Percentiles rank a stretch among this genome's conserved stretches.
Evolutionary conservation across 1,140 invertebrate species (phyloP).

Genomic region (Nylanderia fulva): DNA sequence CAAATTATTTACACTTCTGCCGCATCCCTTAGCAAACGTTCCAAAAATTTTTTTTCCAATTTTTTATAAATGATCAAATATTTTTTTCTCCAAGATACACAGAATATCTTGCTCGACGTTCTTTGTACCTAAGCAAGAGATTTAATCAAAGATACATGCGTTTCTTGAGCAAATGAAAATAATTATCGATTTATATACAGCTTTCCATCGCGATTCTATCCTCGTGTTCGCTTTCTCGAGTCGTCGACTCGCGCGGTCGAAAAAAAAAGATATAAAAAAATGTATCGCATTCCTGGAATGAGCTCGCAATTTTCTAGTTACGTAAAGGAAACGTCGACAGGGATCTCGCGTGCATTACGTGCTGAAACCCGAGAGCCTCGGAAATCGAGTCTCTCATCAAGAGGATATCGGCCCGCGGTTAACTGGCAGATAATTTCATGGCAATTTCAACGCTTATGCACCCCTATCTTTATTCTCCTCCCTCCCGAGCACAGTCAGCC

Average conservation of each 20-base stretch:
- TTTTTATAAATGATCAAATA: neutral
- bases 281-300: slow-evolving; percentile 27
- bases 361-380: slow-evolving; percentile 57
- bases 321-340: slow-evolving; percentile 44
- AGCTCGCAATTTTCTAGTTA: slow-evolving; percentile 46
- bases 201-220: neutral
- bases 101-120: neutral
- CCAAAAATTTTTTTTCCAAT: neutral
- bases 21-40: neutral
- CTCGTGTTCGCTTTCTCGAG: neutral
- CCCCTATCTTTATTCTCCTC: slow-evolving; percentile 23
- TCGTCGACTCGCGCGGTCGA: neutral
- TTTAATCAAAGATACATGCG: too few species aligned
- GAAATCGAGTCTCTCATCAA: slow-evolving; percentile 38
- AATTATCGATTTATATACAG: too few species aligned
- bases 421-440: slow-evolving; percentile 68
- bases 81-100: neutral
- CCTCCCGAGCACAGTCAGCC: slow-evolving; percentile 27
- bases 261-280: slow-evolving; percentile 8
- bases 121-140: too few species aligned
- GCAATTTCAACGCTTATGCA: slow-evolving; percentile 62
- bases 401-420: slow-evolving; percentile 51
- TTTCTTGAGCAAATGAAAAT: too few species aligned
- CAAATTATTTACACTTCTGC: neutral
- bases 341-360: slow-evolving; percentile 55